These are phyloP conservation scores for Arenicola marina DNA, from an alignment of 2,888 invertebrate genomes.

Conservation along the genomic window DNA sequence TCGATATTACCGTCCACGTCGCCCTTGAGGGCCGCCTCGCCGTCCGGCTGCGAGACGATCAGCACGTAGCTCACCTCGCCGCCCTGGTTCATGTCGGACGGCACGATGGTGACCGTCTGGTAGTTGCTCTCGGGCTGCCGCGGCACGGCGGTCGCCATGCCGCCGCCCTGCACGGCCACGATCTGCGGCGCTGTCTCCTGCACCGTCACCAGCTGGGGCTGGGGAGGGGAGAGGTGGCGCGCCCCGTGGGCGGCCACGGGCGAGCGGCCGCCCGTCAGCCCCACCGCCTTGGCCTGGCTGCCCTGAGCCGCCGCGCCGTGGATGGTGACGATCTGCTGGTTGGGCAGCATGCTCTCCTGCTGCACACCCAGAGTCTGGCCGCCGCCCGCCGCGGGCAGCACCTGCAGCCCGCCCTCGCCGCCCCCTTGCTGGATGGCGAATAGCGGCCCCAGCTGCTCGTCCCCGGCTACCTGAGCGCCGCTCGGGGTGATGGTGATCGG, in stretches of 20 bases:
- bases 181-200: slow-evolving; percentile 18
- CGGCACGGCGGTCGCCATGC: too few relatives aligned
- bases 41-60: slow-evolving; percentile 74
- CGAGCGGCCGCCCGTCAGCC: not conserved
- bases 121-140: slow-evolving; percentile 65
- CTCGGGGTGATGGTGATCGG: too few relatives aligned
- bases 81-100: slow-evolving; percentile 75
- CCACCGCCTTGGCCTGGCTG: not conserved
- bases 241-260: not conserved
- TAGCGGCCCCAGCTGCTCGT: not conserved
- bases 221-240: not conserved
- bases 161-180: slow-evolving; percentile 13
- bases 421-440: not conserved
- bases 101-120: slow-evolving; percentile 83
- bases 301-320: too few relatives aligned
- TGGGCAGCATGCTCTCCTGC: not conserved
- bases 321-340: not conserved
- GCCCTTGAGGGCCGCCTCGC: slow-evolving; percentile 43
- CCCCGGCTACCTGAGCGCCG: too few relatives aligned
- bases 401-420: not conserved
- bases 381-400: not conserved
- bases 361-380: not conserved
- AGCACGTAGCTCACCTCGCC: slow-evolving; percentile 88
- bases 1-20: slow-evolving; percentile 62
- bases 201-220: slow-evolving; percentile 19